phyloP scores from a whole-genome alignment of 2,888 invertebrate genomes.

The Petrophora chlorosata region DNA sequence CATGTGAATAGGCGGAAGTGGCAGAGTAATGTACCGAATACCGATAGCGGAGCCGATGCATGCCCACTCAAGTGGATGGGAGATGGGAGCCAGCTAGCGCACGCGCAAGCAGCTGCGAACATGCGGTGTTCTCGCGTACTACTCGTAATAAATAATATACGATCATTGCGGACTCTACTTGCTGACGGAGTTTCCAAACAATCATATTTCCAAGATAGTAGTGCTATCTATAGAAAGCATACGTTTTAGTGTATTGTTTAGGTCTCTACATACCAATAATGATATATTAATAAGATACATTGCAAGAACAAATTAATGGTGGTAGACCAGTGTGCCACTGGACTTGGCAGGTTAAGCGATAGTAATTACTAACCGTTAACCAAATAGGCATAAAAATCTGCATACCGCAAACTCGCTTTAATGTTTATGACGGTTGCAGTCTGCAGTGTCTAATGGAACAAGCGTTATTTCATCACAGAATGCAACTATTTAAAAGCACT shows the following conservation, averaged over 20 bases:
- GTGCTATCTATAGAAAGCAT: background rate
- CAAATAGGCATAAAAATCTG: background rate
- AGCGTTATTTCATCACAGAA: slow-evolving; percentile 21
- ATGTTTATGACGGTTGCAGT: slow-evolving; percentile 2
- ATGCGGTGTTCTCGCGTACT: slow-evolving; percentile 34
- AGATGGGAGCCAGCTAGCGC: slow-evolving; percentile 42
- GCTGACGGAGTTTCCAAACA: slow-evolving; percentile 14
- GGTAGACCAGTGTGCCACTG: no score
- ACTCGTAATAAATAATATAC: slow-evolving; percentile 19
- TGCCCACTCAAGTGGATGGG: slow-evolving; percentile 55
- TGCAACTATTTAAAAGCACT: slow-evolving; percentile 17
- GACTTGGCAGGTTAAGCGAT: no score
- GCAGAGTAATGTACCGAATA: slow-evolving; percentile 40
- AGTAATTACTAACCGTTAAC: no score
- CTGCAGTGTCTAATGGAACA: background rate
- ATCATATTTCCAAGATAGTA: background rate
- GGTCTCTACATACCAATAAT: no score
- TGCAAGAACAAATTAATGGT: no score
- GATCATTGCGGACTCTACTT: slow-evolving; percentile 7
- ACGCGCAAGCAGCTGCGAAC: slow-evolving; percentile 40
- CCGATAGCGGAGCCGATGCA: slow-evolving; percentile 40
- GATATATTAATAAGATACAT: background rate
- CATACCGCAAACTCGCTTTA: background rate
- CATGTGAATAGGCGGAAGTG: slow-evolving; percentile 44
- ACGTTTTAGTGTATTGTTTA: no score